A percentile compares a stretch with the other conserved stretches of the same genome.
phyloP scores from a whole-genome alignment of 2,797 vertebrate species.

The Halcyon badia region DNA sequence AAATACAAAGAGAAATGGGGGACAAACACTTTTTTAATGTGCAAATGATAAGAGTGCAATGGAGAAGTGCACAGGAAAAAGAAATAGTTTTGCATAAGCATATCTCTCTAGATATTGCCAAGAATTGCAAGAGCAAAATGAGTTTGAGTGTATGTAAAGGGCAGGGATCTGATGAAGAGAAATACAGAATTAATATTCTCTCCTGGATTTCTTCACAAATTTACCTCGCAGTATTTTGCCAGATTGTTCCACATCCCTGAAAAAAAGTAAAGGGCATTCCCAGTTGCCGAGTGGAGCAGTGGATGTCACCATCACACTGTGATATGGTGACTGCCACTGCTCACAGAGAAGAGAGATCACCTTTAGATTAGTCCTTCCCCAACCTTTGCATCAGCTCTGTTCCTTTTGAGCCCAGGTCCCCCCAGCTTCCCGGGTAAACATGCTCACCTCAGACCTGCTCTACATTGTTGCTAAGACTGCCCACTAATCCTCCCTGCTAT shows the following conservation, averaged over 20 bases:
- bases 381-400: background rate
- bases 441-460: background rate
- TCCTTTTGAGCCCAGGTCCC: background rate
- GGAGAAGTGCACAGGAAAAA: background rate
- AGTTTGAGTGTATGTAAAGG: constrained; percentile 23
- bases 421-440: background rate
- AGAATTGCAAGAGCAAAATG: background rate
- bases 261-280: background rate
- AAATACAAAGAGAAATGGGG: background rate
- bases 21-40: background rate
- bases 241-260: background rate
- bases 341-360: background rate
- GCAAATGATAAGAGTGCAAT: background rate
- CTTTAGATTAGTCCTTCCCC: background rate
- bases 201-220: background rate
- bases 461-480: background rate
- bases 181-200: background rate
- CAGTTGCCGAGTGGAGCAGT: background rate
- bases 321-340: background rate
- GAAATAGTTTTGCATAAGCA: background rate
- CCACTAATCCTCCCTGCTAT: constrained; percentile 4
- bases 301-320: background rate
- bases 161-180: constrained; percentile 31
- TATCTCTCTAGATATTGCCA: background rate
- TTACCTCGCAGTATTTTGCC: background rate